Evolutionary conservation across 2,113 vertebrate genomes (phyloP).

Genomic region (Murina feae): DNA sequence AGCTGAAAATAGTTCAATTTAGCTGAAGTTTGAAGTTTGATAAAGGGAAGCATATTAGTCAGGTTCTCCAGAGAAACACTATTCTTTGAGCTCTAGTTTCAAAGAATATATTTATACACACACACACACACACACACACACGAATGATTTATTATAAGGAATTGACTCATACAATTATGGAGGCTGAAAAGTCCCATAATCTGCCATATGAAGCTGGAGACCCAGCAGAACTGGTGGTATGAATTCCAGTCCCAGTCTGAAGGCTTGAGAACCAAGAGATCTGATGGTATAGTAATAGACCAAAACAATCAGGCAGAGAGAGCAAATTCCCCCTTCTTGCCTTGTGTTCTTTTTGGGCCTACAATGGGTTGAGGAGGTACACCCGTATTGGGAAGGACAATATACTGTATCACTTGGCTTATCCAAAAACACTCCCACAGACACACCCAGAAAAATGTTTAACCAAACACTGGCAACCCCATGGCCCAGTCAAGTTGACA

Average conservation of each 20-base stretch:
- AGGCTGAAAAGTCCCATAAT: neutral
- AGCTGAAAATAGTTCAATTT: slow-evolving; percentile 5
- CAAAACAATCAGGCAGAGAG: neutral
- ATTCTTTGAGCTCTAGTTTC: too few species aligned
- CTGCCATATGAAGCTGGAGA: neutral
- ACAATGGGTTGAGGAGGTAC: neutral
- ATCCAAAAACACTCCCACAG: neutral
- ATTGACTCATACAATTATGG: neutral
- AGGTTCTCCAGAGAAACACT: neutral
- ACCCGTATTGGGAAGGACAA: neutral
- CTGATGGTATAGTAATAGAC: neutral
- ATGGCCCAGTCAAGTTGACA: neutral
- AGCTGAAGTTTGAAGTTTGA: slow-evolving; percentile 18
- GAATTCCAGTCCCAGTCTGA: neutral
- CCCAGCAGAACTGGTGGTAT: neutral
- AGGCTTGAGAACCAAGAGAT: neutral
- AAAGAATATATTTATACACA: too few species aligned
- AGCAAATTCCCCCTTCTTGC: neutral
- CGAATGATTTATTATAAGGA: neutral
- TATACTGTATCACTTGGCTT: neutral
- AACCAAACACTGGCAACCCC: neutral
- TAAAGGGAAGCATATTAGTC: neutral
- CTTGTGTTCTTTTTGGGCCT: neutral
- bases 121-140: too few species aligned
- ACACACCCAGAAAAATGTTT: neutral